Base-by-base conservation (phyloP, 1,140 invertebrate genomes). In the Temnothorax nylanderi region DNA sequence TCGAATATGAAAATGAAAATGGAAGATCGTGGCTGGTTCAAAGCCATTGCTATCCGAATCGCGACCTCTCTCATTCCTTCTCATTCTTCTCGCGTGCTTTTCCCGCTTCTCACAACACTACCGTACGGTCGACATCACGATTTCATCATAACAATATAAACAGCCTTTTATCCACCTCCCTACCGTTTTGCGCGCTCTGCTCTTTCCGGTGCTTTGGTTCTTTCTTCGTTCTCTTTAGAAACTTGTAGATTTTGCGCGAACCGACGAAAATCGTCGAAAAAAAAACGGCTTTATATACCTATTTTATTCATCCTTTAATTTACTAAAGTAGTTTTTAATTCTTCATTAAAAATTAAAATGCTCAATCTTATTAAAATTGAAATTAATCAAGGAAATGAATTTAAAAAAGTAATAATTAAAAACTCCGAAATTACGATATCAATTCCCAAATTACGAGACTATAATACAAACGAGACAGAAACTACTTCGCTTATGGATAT, bases 141-240 rank as follows among this genome's bases (percentile, higher is more conserved):
- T 92, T 93, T 92, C 89, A 93, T 89, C 77, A 62, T 76, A 92
- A 92, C 77, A 89, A 92, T 87, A 92, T 89, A 92, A 91, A 91
- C 86, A 89, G 88, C 74, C 65, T 65, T 62, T 41, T 62, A 71
- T 69, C 10, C 67, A 58, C 44, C 44, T 76, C 72, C n/a, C 51
- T 56, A 77, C 21, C n/a, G 7, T 32, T 34, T 11, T n/a, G 54
- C 26, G 16, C 32, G 67, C 47, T 69, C 44, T 76, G n/a, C 11
- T 72, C n/a, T 72, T 21, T 71, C 16, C 41, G 37, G 32, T 49
- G 32, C 47, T 75, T 84, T 74, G 5, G 18, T 18, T 64, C 56
- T 64, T 54, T 11, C 44, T 41, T 67, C 18, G 16, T 34, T 51
- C 37, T 13, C 6, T 41, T 32, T 16, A n/a, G n/a, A 21, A 34